Evolutionary conservation across 2,888 invertebrate genomes (phyloP).

Genomic region (Mantis religiosa): DNA sequence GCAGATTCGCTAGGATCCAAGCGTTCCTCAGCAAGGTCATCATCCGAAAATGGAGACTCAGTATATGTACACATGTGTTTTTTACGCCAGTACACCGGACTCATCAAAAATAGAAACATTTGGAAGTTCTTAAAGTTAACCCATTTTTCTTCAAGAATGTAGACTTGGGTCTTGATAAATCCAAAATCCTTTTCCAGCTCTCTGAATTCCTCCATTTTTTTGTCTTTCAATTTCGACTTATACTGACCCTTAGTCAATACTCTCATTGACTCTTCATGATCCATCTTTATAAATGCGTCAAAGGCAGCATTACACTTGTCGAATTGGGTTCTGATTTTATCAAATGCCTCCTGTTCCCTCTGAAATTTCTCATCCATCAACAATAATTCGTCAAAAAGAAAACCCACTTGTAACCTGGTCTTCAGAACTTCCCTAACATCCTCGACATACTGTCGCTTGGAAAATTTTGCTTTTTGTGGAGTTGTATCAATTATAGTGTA

Average conservation of each 20-base stretch:
- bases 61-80: constrained; percentile 39
- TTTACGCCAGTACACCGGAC: constrained; percentile 57
- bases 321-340: constrained; percentile 39
- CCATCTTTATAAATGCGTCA: constrained; percentile 57
- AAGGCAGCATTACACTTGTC: constrained; percentile 53
- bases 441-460: constrained; percentile 54
- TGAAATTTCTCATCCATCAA: constrained; percentile 1
- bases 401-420: constrained; percentile 48
- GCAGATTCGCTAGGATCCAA: background rate
- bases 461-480: constrained; percentile 55
- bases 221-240: constrained; percentile 45
- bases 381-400: constrained; percentile 5
- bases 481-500: constrained; percentile 60
- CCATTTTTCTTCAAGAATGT: constrained; percentile 60
- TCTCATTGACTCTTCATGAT: constrained; percentile 58
- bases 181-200: constrained; percentile 45
- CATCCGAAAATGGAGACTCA: too few relatives aligned
- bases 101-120: constrained; percentile 62
- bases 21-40: background rate
- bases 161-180: constrained; percentile 47
- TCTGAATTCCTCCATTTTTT: constrained; percentile 47
- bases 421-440: constrained; percentile 52
- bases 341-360: background rate
- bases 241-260: constrained; percentile 51
- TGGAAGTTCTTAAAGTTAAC: constrained; percentile 60